Conservation (phyloP, 2,888 invertebrate genomes). For the Lepidonotus clava region DNA sequence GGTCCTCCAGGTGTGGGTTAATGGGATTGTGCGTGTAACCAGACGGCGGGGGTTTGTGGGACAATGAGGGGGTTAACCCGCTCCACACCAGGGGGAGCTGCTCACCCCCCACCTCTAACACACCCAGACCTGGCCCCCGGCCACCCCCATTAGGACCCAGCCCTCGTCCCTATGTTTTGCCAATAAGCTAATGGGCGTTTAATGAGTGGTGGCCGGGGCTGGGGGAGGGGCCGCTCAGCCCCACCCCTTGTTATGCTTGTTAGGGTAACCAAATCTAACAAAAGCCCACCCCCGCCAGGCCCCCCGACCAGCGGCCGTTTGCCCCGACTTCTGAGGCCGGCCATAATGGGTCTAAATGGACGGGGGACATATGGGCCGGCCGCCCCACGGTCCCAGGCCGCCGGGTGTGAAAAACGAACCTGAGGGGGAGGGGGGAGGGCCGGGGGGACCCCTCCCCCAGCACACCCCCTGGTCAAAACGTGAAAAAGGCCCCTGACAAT, state of each 20-base stretch:
- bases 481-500: neutral
- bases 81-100: neutral
- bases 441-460: constrained; percentile 4
- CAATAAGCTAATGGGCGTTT: constrained; percentile 24
- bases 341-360: constrained; percentile 39
- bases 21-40: neutral
- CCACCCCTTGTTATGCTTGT: too few species aligned
- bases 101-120: neutral
- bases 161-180: neutral
- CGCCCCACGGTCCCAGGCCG: neutral
- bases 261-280: neutral
- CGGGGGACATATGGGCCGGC: constrained; percentile 30
- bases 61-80: neutral
- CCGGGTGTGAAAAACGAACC: constrained; percentile 7
- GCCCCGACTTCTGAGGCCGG: neutral
- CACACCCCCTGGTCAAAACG: neutral
- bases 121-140: neutral
- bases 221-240: neutral
- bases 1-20: neutral
- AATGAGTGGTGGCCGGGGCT: neutral
- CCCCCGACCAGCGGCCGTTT: neutral
- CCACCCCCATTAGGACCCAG: neutral
- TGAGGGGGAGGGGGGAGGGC: neutral
- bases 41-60: neutral
- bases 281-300: neutral